A percentile compares a stretch with the other conserved stretches of the same genome.
Evolutionary conservation across 2,113 vertebrate species (phyloP).

Genomic region (Lathamus discolor): DNA sequence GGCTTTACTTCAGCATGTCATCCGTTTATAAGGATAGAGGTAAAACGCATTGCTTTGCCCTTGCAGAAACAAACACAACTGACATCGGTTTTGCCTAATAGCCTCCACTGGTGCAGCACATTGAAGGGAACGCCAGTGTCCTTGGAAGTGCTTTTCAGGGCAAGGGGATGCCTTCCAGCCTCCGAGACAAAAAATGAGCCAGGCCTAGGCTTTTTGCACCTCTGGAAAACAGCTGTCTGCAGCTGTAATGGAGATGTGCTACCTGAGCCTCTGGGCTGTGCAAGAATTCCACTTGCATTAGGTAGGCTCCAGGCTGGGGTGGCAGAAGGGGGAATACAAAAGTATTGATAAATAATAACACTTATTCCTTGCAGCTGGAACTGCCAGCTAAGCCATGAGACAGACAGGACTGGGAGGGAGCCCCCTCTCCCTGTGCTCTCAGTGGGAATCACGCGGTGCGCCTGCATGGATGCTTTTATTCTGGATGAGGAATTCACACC

Average conservation of each 20-base stretch:
- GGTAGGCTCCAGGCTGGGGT: background rate
- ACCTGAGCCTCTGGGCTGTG: background rate
- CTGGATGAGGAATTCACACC: background rate
- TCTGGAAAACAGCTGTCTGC: background rate
- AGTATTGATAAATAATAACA: background rate
- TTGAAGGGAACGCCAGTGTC: background rate
- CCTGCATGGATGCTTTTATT: background rate
- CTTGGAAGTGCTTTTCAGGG: background rate
- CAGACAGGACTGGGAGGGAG: background rate
- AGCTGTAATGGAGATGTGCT: background rate
- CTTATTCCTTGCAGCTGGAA: background rate
- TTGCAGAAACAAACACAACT: background rate
- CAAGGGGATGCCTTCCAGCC: background rate
- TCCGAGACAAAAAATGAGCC: accelerated
- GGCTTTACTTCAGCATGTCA: background rate
- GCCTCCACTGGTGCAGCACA: background rate
- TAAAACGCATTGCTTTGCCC: background rate
- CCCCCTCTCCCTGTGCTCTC: background rate
- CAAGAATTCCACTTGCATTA: background rate
- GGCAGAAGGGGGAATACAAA: background rate
- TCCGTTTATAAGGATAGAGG: background rate
- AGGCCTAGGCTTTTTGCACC: background rate
- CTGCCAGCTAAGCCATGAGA: background rate
- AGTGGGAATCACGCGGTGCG: background rate
- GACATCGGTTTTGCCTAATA: background rate